Percentiles rank a stretch among this genome's conserved stretches.
Conservation (phyloP, 2,113 vertebrate genomes). For the Petrocephalus zakoni region DNA sequence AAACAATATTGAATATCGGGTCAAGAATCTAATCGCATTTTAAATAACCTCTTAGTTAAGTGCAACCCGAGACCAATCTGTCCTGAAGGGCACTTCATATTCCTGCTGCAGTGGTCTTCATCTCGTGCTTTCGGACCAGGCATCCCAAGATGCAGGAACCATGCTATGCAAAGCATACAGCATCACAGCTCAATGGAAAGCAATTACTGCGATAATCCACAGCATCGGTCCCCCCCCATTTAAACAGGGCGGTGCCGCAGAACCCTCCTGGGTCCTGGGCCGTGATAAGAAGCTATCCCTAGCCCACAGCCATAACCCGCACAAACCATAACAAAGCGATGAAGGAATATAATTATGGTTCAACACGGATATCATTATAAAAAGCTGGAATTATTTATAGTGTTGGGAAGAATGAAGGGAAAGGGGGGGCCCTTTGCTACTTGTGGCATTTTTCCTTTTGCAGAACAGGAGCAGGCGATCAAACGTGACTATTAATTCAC, state of each 20-base stretch:
- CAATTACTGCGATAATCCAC: background rate
- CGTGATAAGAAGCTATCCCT: background rate
- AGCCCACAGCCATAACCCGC: conserved; percentile 11
- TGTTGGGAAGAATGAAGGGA: background rate
- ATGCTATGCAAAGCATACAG: background rate
- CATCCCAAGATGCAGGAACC: background rate
- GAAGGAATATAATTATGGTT: conserved; percentile 16
- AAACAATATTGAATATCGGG: background rate
- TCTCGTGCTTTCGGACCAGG: background rate
- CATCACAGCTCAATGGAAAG: background rate
- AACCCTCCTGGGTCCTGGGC: background rate
- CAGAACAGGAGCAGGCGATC: background rate
- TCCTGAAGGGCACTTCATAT: background rate
- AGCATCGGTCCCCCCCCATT: background rate
- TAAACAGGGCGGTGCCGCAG: background rate
- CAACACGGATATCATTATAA: conserved; percentile 5
- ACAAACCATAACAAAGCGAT: conserved; percentile 5
- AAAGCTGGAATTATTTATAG: background rate
- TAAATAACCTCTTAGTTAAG: background rate
- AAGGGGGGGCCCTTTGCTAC: background rate
- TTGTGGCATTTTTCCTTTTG: background rate
- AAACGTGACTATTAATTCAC: background rate
- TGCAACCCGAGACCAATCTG: background rate
- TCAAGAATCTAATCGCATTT: conserved; percentile 7
- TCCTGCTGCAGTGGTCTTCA: background rate